phyloP scores from a whole-genome alignment of 92 coral and sea anemone species.

The Meandrina meandrites region DNA sequence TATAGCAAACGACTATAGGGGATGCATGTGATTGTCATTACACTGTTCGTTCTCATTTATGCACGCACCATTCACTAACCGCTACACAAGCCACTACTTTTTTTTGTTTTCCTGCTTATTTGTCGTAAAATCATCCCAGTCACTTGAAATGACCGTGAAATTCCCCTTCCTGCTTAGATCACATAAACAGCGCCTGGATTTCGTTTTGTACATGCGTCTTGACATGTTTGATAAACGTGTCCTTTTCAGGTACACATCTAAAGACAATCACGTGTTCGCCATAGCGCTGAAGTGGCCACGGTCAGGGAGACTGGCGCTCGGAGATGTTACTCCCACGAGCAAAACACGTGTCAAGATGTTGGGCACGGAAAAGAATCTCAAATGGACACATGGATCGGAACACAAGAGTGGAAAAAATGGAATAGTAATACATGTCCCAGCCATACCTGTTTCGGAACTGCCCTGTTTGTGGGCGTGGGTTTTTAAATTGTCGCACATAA shows the following conservation, averaged over 20 bases:
- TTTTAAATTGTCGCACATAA: conserved; percentile 64
- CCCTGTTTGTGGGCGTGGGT: conserved; percentile 97
- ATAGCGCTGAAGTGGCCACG: conserved; percentile 82
- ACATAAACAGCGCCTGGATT: not conserved
- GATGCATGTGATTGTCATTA: no score
- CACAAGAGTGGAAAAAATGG: conserved; percentile 46
- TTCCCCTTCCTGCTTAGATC: not conserved
- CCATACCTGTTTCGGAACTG: conserved; percentile 63
- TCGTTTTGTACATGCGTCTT: not conserved
- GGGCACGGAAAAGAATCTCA: conserved; percentile 55
- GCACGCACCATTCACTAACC: not conserved
- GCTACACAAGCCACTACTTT: not conserved
- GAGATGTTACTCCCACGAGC: conserved; percentile 43
- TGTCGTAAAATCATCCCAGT: no score
- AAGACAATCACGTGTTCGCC: conserved; percentile 71
- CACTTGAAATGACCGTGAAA: not conserved
- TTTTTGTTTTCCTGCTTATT: no score
- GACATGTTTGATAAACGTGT: not conserved
- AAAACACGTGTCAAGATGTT: conserved; percentile 71
- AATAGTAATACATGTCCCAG: conserved; percentile 73
- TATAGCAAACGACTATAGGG: no score
- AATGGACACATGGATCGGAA: conserved; percentile 51
- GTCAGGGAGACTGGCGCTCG: conserved; percentile 50
- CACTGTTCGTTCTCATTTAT: no score
- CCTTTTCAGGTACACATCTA: conserved; percentile 80